These are phyloP conservation scores for Apis laboriosa DNA, from an alignment of 1,140 invertebrate genomes.

Conservation along the genomic window DNA sequence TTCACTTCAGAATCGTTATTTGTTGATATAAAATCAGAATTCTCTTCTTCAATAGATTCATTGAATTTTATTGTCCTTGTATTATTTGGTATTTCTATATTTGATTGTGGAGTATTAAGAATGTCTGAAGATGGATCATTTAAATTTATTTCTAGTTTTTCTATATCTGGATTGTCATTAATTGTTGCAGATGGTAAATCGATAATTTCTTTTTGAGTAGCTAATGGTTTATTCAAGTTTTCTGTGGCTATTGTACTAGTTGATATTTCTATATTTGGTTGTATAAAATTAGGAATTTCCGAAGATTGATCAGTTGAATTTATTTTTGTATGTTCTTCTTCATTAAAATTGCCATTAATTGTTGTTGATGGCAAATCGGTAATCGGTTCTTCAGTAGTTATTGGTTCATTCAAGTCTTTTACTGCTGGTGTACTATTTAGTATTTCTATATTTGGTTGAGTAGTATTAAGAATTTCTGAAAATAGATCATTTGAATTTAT, in stretches of 20 bases:
- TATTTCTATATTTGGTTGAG: neutral
- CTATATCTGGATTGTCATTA: neutral
- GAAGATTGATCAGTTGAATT: neutral
- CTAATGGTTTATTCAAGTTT: neutral
- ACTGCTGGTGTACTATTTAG: too few relatives aligned
- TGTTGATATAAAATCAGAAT: neutral
- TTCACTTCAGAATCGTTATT: neutral
- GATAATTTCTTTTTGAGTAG: neutral
- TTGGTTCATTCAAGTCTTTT: too few relatives aligned
- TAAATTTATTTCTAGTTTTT: neutral
- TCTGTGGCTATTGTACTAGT: too few relatives aligned
- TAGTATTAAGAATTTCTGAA: too few relatives aligned
- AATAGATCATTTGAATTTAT: neutral
- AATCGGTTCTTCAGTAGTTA: neutral
- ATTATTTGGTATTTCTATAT: neutral
- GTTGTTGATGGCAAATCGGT: neutral
- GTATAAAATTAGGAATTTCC: too few relatives aligned
- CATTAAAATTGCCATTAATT: neutral
- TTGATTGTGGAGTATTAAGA: fast-evolving
- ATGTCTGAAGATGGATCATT: fast-evolving
- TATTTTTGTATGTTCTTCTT: neutral
- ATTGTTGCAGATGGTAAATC: neutral
- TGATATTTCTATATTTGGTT: too few relatives aligned
- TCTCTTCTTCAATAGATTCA: neutral
- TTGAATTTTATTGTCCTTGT: too few relatives aligned